phyloP scores from a whole-genome alignment of 2,888 invertebrate genomes.

The Andrena bicolor region DNA sequence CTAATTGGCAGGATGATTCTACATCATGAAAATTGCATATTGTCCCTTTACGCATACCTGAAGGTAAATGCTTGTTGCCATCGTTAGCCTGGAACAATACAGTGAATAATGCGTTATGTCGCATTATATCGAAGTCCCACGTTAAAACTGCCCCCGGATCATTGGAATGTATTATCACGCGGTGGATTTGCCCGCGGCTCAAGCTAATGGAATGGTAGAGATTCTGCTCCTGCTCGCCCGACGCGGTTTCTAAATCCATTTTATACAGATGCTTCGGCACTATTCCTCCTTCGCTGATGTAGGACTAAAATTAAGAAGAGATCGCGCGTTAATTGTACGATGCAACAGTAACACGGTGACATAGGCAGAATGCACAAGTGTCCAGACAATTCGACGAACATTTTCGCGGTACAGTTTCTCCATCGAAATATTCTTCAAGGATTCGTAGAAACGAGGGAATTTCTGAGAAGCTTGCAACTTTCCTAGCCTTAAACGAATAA shows the following conservation, averaged over 20 bases:
- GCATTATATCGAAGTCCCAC: slow-evolving; percentile 98
- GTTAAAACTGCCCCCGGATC: slow-evolving; percentile 96
- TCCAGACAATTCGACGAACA: background rate
- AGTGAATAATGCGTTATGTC: slow-evolving; percentile 94
- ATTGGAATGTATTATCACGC: slow-evolving; percentile 91
- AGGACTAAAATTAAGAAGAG: slow-evolving; percentile 87
- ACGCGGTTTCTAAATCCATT: slow-evolving; percentile 84
- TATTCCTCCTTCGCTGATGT: slow-evolving; percentile 94
- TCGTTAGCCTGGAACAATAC: slow-evolving; percentile 86
- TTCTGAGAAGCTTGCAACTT: background rate
- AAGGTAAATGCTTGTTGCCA: slow-evolving; percentile 12
- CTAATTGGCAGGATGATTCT: background rate
- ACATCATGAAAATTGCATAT: background rate
- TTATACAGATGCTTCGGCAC: slow-evolving; percentile 95
- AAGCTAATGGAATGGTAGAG: slow-evolving; percentile 90
- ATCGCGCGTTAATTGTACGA: slow-evolving; percentile 23
- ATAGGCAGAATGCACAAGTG: background rate
- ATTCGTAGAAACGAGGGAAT: too few species aligned
- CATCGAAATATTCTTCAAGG: too few species aligned
- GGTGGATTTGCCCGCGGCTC: slow-evolving; percentile 90
- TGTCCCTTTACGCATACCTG: slow-evolving; percentile 28
- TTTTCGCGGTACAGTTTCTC: too few species aligned
- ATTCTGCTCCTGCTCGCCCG: slow-evolving; percentile 87
- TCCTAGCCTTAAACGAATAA: background rate
- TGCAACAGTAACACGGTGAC: background rate